Conservation (phyloP, 2,888 invertebrate species). For the Drosophila affinis region DNA sequence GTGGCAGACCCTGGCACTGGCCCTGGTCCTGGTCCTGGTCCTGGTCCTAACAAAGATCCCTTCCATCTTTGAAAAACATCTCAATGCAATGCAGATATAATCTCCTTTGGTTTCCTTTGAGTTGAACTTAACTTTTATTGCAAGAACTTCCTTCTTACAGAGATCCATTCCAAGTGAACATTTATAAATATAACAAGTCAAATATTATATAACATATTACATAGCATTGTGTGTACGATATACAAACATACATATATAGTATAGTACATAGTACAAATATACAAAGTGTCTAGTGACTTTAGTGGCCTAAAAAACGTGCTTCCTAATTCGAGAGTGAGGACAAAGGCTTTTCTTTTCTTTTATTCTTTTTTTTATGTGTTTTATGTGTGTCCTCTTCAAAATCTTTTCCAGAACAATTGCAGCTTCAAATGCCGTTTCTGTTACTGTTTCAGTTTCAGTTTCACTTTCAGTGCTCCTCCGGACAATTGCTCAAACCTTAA, state of each 20-base stretch:
- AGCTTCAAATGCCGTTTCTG: slow-evolving; percentile 32
- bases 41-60: too few relatives aligned
- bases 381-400: slow-evolving; percentile 9
- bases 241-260: slow-evolving; percentile 3
- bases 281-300: slow-evolving; percentile 17
- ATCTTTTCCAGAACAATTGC: slow-evolving; percentile 33
- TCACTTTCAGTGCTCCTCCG: slow-evolving; percentile 22
- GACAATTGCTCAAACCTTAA: slow-evolving; percentile 46
- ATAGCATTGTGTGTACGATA: not conserved
- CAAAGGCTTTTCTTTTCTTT: not conserved
- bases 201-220: not conserved
- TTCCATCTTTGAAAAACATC: not conserved
- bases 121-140: slow-evolving; percentile 37
- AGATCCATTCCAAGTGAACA: slow-evolving; percentile 43
- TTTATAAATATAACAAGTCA: slow-evolving; percentile 18
- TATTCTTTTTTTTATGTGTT: not conserved
- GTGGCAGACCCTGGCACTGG: not conserved
- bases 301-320: slow-evolving; percentile 12
- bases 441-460: slow-evolving; percentile 33
- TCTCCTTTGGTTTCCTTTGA: slow-evolving; percentile 8
- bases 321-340: slow-evolving; percentile 17
- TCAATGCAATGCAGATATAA: not conserved
- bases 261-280: slow-evolving; percentile 26
- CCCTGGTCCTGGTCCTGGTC: too few relatives aligned
- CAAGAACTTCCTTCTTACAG: slow-evolving; percentile 30